Evolutionary conservation across 2,797 vertebrate species (phyloP).

Genomic region (Mycteria americana): DNA sequence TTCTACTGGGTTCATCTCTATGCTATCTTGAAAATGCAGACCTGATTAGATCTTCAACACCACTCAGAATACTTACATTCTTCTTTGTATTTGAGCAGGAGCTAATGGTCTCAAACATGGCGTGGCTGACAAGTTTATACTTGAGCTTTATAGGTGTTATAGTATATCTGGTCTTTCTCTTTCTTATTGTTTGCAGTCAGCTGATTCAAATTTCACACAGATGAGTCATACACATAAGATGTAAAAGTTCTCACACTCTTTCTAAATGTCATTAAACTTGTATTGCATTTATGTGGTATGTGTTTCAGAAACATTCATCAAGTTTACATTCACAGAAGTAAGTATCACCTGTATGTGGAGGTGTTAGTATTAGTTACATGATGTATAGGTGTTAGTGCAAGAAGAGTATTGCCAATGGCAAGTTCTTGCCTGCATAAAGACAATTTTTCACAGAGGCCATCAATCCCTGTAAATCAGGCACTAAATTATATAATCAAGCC

Average conservation of each 20-base stretch:
- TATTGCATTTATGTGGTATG: background rate
- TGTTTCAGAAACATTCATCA: background rate
- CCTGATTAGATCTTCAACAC: background rate
- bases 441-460: background rate
- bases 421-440: background rate
- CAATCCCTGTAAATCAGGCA: background rate
- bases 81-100: background rate
- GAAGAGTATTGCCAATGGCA: background rate
- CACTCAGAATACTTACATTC: background rate
- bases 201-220: background rate
- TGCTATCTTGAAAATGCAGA: background rate
- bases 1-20: background rate
- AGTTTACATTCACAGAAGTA: background rate
- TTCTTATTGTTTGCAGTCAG: background rate
- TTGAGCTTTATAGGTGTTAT: background rate
- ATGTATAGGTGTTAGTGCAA: background rate
- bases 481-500: background rate
- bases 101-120: background rate
- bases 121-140: background rate
- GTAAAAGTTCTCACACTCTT: background rate
- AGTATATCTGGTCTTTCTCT: background rate
- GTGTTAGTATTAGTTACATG: background rate
- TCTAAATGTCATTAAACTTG: background rate
- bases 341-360: background rate
- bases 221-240: too few relatives aligned